phyloP scores from a whole-genome alignment of 2,888 invertebrate species.

The Pheosia tremula region DNA sequence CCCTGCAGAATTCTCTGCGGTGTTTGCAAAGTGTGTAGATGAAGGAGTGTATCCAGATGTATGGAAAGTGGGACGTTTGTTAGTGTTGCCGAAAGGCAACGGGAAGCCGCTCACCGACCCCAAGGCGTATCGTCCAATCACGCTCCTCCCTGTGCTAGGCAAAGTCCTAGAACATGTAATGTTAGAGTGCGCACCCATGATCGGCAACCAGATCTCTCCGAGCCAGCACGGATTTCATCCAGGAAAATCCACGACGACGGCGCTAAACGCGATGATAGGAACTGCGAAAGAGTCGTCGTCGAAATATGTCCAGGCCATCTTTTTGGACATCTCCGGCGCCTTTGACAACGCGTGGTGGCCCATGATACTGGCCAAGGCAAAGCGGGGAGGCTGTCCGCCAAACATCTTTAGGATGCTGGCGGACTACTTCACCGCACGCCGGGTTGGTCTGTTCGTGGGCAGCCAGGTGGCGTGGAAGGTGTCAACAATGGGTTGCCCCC shows the following conservation, averaged over 20 bases:
- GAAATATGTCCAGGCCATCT: neutral
- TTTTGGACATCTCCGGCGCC: conserved; percentile 4
- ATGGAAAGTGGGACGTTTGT: neutral
- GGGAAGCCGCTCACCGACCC: neutral
- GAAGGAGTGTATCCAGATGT: neutral
- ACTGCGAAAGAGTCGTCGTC: neutral
- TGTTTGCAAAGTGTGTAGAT: neutral
- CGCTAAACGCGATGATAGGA: neutral
- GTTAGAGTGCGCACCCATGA: neutral
- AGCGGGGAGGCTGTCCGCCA: neutral
- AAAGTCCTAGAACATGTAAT: neutral
- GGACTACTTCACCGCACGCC: neutral
- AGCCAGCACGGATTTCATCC: neutral
- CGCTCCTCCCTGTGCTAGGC: neutral
- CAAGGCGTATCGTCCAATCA: conserved; percentile 10
- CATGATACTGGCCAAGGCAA: neutral
- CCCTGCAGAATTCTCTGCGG: neutral
- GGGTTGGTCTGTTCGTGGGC: neutral
- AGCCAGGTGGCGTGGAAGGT: conserved; percentile 3
- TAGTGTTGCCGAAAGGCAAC: neutral
- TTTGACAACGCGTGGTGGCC: conserved; percentile 3
- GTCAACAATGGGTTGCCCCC: conserved; percentile 6
- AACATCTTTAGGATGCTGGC: conserved; percentile 6
- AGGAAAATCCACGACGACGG: neutral
- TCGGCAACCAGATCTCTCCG: neutral